Evolutionary conservation across 2,113 vertebrate genomes (phyloP).

Genomic region (Nycticebus coucang): DNA sequence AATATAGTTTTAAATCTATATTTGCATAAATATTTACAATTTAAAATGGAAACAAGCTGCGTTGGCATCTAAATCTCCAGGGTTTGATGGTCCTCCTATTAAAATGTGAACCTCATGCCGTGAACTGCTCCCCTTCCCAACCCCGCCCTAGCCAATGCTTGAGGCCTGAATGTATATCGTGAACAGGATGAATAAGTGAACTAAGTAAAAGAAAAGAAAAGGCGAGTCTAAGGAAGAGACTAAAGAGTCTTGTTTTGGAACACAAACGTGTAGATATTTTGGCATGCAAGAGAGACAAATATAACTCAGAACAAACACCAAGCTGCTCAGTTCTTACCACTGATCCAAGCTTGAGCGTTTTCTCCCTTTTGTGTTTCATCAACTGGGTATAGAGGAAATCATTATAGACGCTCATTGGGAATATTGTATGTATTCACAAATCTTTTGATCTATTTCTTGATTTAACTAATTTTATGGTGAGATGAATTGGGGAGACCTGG

Average conservation of each 20-base stretch:
- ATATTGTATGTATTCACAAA: neutral
- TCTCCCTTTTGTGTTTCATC: neutral
- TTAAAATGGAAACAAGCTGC: neutral
- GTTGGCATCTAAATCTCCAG: neutral
- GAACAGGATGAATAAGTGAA: neutral
- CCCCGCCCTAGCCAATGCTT: neutral
- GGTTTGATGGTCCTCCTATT: neutral
- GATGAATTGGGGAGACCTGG: neutral
- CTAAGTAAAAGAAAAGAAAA: neutral
- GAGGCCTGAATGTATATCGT: neutral
- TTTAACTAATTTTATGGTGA: neutral
- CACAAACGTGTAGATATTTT: neutral
- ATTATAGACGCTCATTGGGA: neutral
- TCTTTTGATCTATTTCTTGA: neutral
- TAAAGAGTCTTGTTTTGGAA: neutral
- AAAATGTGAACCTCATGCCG: neutral
- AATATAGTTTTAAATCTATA: neutral
- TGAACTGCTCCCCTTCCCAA: neutral
- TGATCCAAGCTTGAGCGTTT: neutral
- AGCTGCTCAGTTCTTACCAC: neutral
- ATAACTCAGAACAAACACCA: neutral
- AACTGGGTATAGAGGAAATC: neutral
- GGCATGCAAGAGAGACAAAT: neutral
- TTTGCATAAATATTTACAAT: neutral
- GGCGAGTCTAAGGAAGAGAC: neutral